A percentile compares a stretch with the other conserved stretches of the same genome.
phyloP scores from a whole-genome alignment of 2,113 vertebrate species.

The Cochlearius cochlearius region DNA sequence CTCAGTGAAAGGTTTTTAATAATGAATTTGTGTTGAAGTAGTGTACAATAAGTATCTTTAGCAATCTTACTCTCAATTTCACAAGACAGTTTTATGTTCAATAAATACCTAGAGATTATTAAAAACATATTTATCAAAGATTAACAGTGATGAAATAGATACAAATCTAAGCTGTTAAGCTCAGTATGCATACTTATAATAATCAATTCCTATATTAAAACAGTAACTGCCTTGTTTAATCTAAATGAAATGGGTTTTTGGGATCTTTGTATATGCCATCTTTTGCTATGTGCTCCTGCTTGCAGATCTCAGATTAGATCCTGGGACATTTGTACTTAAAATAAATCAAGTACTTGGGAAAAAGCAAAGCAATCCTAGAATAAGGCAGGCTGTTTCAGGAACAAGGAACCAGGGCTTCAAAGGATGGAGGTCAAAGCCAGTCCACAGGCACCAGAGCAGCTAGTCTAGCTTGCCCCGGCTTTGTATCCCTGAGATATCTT shows the following conservation, averaged over 20 bases:
- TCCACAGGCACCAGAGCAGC: background rate
- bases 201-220: conserved; percentile 73
- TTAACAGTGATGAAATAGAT: conserved; percentile 71
- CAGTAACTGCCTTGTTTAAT: conserved; percentile 57
- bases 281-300: background rate
- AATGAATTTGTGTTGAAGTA: conserved; percentile 45
- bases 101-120: conserved; percentile 77
- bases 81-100: conserved; percentile 72
- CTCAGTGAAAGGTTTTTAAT: conserved; percentile 32
- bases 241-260: background rate
- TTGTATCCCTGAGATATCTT: background rate
- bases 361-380: background rate
- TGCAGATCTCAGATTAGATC: conserved; percentile 11
- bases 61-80: conserved; percentile 52
- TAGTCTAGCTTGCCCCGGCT: background rate
- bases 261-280: background rate
- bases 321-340: background rate
- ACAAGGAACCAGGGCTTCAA: background rate
- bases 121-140: conserved; percentile 82
- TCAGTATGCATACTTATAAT: conserved; percentile 67
- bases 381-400: background rate
- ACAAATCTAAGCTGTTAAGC: conserved; percentile 71
- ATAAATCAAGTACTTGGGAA: background rate
- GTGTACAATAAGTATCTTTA: conserved; percentile 41
- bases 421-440: background rate